Conservation (phyloP, 2,113 vertebrate genomes). For the Emydura subglobosa region DNA sequence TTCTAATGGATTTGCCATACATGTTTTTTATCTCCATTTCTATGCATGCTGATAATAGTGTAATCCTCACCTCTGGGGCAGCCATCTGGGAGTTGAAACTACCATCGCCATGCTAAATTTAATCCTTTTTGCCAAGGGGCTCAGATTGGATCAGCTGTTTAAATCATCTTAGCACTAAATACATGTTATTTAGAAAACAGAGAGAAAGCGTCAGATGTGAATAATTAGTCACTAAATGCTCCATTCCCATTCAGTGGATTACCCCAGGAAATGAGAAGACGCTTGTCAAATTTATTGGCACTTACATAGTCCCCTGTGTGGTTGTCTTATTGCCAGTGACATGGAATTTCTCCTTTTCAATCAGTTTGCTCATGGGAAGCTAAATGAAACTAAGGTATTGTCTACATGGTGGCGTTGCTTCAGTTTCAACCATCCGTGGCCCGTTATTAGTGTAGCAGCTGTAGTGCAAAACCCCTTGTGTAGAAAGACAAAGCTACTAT, state of each 20-base stretch:
- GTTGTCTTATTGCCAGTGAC: rapidly evolving
- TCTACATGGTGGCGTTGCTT: not conserved
- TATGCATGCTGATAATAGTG: not conserved
- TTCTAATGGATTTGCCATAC: not conserved
- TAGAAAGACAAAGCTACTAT: not conserved
- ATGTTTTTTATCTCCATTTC: not conserved
- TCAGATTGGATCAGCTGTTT: slow-evolving; percentile 44
- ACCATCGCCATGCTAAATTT: not conserved
- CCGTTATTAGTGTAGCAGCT: not conserved
- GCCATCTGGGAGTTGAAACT: slow-evolving; percentile 43
- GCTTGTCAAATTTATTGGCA: not conserved
- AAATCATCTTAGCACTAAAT: slow-evolving; percentile 16
- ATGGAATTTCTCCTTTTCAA: rapidly evolving
- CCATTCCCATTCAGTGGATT: rapidly evolving
- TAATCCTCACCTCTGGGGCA: slow-evolving; percentile 48
- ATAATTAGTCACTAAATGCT: not conserved
- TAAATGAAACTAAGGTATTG: not conserved
- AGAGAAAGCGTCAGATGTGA: not conserved
- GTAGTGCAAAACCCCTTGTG: rapidly evolving
- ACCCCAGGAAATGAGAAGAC: not conserved
- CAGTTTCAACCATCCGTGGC: not conserved
- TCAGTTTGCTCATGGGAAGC: not conserved
- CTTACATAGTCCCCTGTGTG: not conserved
- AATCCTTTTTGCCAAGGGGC: slow-evolving; percentile 39
- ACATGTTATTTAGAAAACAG: not conserved